Evolutionary conservation across 2,888 invertebrate species (phyloP).

Genomic region (Lithophane semibrunnea): DNA sequence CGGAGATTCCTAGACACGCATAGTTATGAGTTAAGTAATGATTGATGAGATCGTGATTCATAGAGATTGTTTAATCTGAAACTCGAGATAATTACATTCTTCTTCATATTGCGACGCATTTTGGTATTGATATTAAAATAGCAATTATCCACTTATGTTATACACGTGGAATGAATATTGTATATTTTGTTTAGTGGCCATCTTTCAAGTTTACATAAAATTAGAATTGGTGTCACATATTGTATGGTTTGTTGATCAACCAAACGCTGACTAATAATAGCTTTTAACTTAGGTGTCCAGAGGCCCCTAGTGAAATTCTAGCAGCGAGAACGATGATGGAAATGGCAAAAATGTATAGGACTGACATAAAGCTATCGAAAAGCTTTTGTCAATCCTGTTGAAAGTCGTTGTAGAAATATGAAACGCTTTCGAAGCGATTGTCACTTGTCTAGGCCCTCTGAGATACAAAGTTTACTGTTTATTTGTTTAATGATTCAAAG

Average conservation of each 20-base stretch:
- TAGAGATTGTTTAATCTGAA: conserved; percentile 35
- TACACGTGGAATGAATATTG: conserved; percentile 53
- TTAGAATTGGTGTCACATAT: conserved; percentile 52
- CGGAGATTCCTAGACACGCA: conserved; percentile 16
- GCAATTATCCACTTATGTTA: conserved; percentile 33
- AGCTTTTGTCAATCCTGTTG: no score
- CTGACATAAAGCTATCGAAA: no score
- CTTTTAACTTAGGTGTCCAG: conserved; percentile 15
- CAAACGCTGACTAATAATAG: conserved; percentile 44
- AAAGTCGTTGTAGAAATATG: no score
- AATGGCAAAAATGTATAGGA: no score
- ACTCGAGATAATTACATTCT: conserved; percentile 34
- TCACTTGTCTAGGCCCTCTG: no score
- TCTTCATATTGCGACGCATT: conserved; percentile 24
- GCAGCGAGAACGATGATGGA: no score
- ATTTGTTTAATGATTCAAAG: conserved; percentile 32
- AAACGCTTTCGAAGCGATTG: no score
- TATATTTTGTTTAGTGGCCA: conserved; percentile 32
- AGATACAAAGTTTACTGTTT: conserved; percentile 5
- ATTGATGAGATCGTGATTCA: conserved; percentile 31
- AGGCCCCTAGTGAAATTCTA: no score
- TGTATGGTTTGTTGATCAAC: conserved; percentile 41
- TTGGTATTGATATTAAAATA: conserved; percentile 38
- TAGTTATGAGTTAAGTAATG: background rate
- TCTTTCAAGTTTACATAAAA: conserved; percentile 57